Evolutionary conservation across 2,797 vertebrate species (phyloP).

Genomic region (Danionella dracula): DNA sequence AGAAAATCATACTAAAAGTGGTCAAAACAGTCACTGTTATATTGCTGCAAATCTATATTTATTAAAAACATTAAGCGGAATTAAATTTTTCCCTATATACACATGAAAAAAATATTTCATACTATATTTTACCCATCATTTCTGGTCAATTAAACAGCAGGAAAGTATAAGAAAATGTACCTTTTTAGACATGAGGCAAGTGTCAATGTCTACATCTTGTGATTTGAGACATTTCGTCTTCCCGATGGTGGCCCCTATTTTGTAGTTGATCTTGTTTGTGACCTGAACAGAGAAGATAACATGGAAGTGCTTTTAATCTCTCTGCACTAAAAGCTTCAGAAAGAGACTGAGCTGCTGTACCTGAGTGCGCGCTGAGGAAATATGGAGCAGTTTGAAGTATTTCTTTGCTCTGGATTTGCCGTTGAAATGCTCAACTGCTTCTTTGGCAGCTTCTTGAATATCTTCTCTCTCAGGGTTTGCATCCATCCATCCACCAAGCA

Average conservation of each 20-base stretch:
- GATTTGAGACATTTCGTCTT: constrained; percentile 50
- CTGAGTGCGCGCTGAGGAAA: constrained; percentile 47
- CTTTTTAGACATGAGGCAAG: constrained; percentile 43
- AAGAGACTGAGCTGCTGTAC: constrained; percentile 5
- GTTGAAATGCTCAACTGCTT: constrained; percentile 46
- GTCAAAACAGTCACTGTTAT: no score
- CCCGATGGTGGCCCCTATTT: constrained; percentile 38
- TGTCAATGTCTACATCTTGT: constrained; percentile 17
- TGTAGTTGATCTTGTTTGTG: constrained; percentile 43
- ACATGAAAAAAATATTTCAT: no score
- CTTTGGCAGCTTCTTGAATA: constrained; percentile 31
- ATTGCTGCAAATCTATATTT: no score
- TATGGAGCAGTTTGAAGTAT: constrained; percentile 44
- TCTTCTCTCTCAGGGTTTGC: constrained; percentile 5
- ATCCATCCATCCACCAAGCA: constrained; percentile 31
- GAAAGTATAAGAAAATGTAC: constrained; percentile 13
- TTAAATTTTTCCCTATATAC: no score
- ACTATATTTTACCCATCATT: no score
- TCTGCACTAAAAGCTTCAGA: no score
- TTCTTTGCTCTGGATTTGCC: constrained; percentile 38
- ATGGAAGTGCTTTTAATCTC: no score
- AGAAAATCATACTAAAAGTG: no score
- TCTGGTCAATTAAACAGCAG: no score
- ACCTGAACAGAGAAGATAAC: constrained; percentile 35
- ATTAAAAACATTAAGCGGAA: no score